Evolutionary conservation across 2,888 invertebrate species (phyloP).

Genomic region (Drosophila flavopinicola): DNA sequence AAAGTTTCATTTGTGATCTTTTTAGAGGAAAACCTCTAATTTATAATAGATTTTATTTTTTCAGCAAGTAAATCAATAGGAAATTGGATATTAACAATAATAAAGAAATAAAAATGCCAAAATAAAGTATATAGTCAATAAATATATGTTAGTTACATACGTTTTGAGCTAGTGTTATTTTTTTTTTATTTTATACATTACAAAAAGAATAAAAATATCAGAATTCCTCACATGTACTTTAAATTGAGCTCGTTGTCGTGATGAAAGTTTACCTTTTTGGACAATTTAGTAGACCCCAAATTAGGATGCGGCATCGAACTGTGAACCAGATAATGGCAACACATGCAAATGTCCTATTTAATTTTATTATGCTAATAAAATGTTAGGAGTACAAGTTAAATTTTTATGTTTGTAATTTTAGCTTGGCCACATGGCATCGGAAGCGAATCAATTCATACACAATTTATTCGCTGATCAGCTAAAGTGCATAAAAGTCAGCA

Average conservation of each 20-base stretch:
- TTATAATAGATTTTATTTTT: too few species aligned
- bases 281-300: constrained; percentile 14
- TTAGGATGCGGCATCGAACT: constrained; percentile 4
- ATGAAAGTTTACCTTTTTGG: not conserved
- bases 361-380: constrained; percentile 48
- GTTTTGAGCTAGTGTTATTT: too few species aligned
- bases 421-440: constrained; percentile 28
- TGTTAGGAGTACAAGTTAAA: constrained; percentile 15
- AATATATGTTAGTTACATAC: too few species aligned
- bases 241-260: not conserved
- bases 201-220: not conserved
- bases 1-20: too few species aligned
- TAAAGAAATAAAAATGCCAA: not conserved
- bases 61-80: not conserved
- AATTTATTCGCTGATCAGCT: constrained; percentile 54
- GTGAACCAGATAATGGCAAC: constrained; percentile 19
- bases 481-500: constrained; percentile 28
- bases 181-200: not conserved
- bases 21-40: too few species aligned
- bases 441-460: constrained; percentile 46
- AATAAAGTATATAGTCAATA: not conserved
- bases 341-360: constrained; percentile 8
- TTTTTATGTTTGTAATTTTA: constrained; percentile 6
- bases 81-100: too few species aligned
- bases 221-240: not conserved